Conservation (phyloP, 2,888 invertebrate genomes). For the Drosophila pseudotalamancana region DNA sequence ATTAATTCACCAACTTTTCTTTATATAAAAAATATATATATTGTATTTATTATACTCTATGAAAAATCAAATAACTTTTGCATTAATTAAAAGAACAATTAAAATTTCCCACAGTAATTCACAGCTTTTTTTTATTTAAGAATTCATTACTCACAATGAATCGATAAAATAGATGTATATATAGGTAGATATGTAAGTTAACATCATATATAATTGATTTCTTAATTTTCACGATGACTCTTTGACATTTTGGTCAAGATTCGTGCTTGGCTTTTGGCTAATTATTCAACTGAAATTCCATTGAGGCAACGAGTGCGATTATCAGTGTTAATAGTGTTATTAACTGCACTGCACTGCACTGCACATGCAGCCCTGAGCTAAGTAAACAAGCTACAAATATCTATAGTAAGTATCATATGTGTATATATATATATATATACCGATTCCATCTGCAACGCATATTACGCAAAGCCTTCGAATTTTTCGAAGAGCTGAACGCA, state of each 20-base stretch:
- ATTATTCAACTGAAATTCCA: conserved; percentile 31
- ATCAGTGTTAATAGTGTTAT: conserved; percentile 39
- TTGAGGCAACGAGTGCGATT: conserved; percentile 29
- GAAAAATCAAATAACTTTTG: no score
- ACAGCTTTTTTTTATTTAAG: neutral
- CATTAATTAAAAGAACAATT: no score
- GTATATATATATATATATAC: neutral
- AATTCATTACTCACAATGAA: neutral
- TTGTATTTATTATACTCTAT: no score
- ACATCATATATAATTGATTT: conserved; percentile 6
- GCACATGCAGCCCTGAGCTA: conserved; percentile 55
- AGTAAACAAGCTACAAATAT: conserved; percentile 7
- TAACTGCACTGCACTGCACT: conserved; percentile 32
- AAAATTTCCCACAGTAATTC: neutral
- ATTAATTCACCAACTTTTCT: no score
- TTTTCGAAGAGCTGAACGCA: neutral
- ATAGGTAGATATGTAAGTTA: neutral
- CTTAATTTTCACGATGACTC: conserved; percentile 50
- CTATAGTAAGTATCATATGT: no score
- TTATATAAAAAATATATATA: no score
- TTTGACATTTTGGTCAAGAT: conserved; percentile 43
- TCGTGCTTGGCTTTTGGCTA: conserved; percentile 21
- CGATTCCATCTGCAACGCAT: conserved; percentile 38
- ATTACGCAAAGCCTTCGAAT: conserved; percentile 41
- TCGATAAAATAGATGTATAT: neutral